These are phyloP conservation scores for Drosophila leontia DNA, from an alignment of 1,140 invertebrate species.

Conservation along the genomic window DNA sequence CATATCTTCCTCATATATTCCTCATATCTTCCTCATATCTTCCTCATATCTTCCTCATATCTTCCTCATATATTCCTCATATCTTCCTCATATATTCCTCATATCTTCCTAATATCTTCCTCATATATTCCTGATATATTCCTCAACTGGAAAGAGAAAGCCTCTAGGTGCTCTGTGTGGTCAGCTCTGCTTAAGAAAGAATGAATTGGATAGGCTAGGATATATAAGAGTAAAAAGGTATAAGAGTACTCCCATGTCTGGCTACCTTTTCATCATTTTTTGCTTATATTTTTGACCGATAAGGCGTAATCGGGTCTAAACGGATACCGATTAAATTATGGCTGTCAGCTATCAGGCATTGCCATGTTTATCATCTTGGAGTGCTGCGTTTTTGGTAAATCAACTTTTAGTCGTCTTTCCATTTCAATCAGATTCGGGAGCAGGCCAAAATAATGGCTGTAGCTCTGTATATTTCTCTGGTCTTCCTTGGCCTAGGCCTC, in stretches of 20 bases:
- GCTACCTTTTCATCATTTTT: not conserved
- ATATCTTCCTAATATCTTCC: too few relatives aligned
- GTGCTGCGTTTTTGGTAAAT: not conserved
- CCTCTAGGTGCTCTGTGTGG: not conserved
- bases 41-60: too few relatives aligned
- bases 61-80: too few relatives aligned
- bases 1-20: too few relatives aligned
- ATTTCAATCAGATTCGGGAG: not conserved
- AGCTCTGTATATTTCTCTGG: constrained; percentile 22
- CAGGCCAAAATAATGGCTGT: constrained; percentile 24
- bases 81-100: too few relatives aligned
- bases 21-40: too few relatives aligned
- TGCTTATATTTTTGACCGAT: constrained; percentile 32
- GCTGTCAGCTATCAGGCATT: constrained; percentile 1
- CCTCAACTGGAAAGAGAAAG: not conserved
- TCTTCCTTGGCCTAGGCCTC: constrained; percentile 22
- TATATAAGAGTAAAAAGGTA: constrained; percentile 3
- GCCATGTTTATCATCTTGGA: constrained; percentile 10
- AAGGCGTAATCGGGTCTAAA: constrained; percentile 13
- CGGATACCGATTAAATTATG: constrained; percentile 4
- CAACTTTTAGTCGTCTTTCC: constrained; percentile 19
- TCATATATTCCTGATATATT: too few relatives aligned
- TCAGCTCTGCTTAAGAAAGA: not conserved
- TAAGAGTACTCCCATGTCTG: not conserved
- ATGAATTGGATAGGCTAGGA: not conserved